phyloP scores from a whole-genome alignment of 2,797 vertebrate genomes.

The Brachymystax lenok region DNA sequence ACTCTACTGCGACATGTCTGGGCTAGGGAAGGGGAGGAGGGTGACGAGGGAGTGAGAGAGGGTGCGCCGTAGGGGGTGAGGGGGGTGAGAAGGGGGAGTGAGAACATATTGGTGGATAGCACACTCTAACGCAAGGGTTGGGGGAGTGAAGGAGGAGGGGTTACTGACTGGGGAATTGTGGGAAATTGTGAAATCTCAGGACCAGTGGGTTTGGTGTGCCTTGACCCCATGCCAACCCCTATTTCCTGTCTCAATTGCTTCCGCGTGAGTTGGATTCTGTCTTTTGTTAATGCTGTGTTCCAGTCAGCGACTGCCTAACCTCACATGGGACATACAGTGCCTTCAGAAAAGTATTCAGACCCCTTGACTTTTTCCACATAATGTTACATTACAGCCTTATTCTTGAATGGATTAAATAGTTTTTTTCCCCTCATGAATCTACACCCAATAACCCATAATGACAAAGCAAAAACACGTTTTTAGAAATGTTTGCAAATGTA shows the following conservation, averaged over 20 bases:
- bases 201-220: constrained; percentile 58
- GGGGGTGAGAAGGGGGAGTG: constrained; percentile 40
- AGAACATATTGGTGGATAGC: constrained; percentile 71
- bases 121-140: constrained; percentile 57
- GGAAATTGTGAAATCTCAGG: constrained; percentile 61
- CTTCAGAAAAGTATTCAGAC: too few relatives aligned
- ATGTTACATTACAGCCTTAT: too few relatives aligned
- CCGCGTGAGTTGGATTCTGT: constrained; percentile 62
- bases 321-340: constrained; percentile 29
- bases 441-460: too few relatives aligned
- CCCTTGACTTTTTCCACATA: too few relatives aligned
- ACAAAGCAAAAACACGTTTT: too few relatives aligned
- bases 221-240: constrained; percentile 65
- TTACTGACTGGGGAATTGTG: constrained; percentile 44
- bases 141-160: constrained; percentile 33
- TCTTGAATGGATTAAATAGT: too few relatives aligned
- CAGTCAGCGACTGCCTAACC: constrained; percentile 38
- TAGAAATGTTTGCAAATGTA: too few relatives aligned
- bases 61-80: background rate
- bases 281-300: constrained; percentile 47
- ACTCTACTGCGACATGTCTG: constrained; percentile 17
- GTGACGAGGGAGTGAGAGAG: constrained; percentile 16
- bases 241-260: constrained; percentile 74
- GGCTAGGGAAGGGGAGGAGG: background rate
- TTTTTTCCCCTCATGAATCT: too few relatives aligned